These are phyloP conservation scores for Clanis bilineata DNA, from an alignment of 2,888 invertebrate species.

Conservation along the genomic window DNA sequence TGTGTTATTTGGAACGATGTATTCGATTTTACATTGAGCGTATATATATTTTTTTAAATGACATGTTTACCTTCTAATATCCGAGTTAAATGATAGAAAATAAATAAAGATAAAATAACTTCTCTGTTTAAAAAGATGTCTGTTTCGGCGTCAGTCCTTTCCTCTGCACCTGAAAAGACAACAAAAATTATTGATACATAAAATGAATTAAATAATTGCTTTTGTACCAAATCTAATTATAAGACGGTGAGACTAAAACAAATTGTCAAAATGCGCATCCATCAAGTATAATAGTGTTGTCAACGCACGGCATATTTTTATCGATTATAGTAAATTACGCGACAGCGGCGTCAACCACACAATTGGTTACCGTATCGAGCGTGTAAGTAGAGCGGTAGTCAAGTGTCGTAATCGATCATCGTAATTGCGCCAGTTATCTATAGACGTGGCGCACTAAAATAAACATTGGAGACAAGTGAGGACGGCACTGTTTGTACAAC, in stretches of 20 bases:
- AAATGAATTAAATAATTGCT: slow-evolving; percentile 9
- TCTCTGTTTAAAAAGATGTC: slow-evolving; percentile 28
- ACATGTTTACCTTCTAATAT: too few species aligned
- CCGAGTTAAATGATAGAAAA: too few species aligned
- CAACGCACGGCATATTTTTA: slow-evolving; percentile 42
- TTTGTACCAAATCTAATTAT: not conserved
- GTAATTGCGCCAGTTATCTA: slow-evolving; percentile 54
- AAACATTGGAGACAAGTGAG: slow-evolving; percentile 64
- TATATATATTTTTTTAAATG: not conserved
- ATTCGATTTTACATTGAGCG: too few species aligned
- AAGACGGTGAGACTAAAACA: slow-evolving; percentile 14
- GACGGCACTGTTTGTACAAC: slow-evolving; percentile 56
- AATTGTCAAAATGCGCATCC: slow-evolving; percentile 46
- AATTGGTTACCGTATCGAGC: slow-evolving; percentile 52
- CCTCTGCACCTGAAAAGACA: slow-evolving; percentile 20
- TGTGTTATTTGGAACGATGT: not conserved
- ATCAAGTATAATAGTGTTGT: slow-evolving; percentile 66
- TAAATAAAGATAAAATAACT: slow-evolving; percentile 30
- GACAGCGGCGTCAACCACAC: slow-evolving; percentile 42
- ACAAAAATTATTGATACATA: slow-evolving; percentile 22
- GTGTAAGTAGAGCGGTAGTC: slow-evolving; percentile 54
- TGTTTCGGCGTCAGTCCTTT: not conserved
- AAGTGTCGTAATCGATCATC: slow-evolving; percentile 69
- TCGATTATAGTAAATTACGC: slow-evolving; percentile 37
- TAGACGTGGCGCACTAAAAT: slow-evolving; percentile 44